Evolutionary conservation across 1,140 invertebrate species (phyloP), one percentile per base, ranked within the genome.

Genomic region (Papilio aristodemus): DNA sequence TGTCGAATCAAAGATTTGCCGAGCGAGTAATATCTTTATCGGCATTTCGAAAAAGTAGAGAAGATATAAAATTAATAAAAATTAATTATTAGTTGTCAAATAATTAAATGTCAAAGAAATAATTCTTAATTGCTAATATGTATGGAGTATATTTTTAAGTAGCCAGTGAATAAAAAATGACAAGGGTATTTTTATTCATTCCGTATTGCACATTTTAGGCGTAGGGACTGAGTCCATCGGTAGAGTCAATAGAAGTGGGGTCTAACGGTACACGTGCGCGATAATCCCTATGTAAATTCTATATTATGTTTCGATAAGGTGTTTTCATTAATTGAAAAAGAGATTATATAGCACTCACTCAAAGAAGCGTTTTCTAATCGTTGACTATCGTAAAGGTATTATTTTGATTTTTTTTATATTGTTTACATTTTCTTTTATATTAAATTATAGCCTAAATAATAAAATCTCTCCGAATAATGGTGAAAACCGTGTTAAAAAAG

Each of bases 1-100:
- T 87, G 97, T 95, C 66, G 97, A 97, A 91, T 99, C 98, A 89
- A 96, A 99, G 86, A 99, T 99, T 93, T 98, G 97, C 87, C 98
- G 95, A 73, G 98, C 98, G 72, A 96, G 93, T 81, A 99, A 95
- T 73, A 96, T 93, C 91, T 95, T 94, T 71, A 96, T 95, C 13
- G 95, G 93, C 95, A 95, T 96, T 75, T 87, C 93, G 19, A 43
- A 68, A 57, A 59, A 19, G 17, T 19, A 57, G 38, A 60, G n/a
- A 14, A 19, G 7, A 36, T 5, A 3, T 6, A 38, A 36, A 60
- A 37, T 50, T 57, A 62, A 59, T 43, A 68, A 67, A 59, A 72
- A 58, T 59, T 59, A 69, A 71, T 39, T 25, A 25, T 36, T 43
- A 43, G 6, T 8, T 41, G 37, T 27, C 37, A n/a, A n/a, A n/a